Evolutionary conservation across 1,140 invertebrate species (phyloP), one percentile per base, ranked within the genome.

Genomic region (Drosophila santomea): DNA sequence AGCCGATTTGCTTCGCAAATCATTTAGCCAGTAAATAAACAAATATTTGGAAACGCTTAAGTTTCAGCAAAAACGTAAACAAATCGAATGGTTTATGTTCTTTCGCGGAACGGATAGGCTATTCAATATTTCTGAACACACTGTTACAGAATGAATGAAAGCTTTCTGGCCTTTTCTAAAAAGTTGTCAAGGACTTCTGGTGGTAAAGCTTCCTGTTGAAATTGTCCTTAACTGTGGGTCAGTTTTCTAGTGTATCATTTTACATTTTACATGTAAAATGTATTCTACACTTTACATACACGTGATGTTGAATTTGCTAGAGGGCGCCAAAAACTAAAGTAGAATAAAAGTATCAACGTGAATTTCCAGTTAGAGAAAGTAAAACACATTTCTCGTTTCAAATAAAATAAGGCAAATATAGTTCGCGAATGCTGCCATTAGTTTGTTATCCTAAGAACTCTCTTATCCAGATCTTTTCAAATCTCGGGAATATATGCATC

Each of bases 21-120:
- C 45, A 64, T 63, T 74, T 43, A 41, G 39, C 28, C 50, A 55
- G 56, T 56, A 76, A 76, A 76, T 68, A 77, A 76, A 74, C 61
- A 67, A 76, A 77, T 58, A 76, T 66, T 36, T 75, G 12, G 38
- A 60, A 28, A 50, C 35, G 23, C 39, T 68, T 12, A 17, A 61
- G 61, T 68, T 69, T 75, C 32, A 54, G 23, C 10, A 44, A 17
- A 41, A 20, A 23, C 36, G 63, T 76, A 77, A 77, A 75, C 61
- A 68, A 74, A 55, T 66, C 45, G 11, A 41, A 41, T 15, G 11
- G 17, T 36, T 74, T 4, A 14, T 39, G 44, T 36, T 44, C 43
- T 68, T 11, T 45, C 45, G 25, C 4, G 14, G 36, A 50, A 63
- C 17, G 10, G 10, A 32, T 32, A 32, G 35, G 17, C 23, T 43